Evolutionary conservation across 2,888 invertebrate genomes (phyloP).

Genomic region (Xestia ashworthii): DNA sequence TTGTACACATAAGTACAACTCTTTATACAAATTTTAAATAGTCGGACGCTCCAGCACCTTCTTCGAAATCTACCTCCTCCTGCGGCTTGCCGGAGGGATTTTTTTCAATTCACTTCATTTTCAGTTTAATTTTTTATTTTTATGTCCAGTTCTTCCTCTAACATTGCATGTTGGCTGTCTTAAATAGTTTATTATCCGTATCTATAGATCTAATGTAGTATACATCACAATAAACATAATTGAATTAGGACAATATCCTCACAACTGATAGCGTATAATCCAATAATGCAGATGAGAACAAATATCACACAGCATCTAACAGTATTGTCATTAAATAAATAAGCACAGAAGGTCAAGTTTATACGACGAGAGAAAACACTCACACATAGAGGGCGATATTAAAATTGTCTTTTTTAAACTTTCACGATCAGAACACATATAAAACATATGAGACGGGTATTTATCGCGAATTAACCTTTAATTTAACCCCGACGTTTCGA

Average conservation of each 20-base stretch:
- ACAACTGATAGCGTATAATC: conserved; percentile 24
- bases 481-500: no score
- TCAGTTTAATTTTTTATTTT: neutral
- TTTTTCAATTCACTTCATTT: neutral
- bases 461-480: no score
- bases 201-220: neutral
- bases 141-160: neutral
- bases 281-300: conserved; percentile 32
- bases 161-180: neutral
- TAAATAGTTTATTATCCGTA: neutral
- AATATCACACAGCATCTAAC: conserved; percentile 19
- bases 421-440: no score
- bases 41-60: no score
- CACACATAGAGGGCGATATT: neutral
- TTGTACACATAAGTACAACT: no score
- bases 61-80: no score
- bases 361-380: neutral
- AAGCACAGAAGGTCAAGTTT: neutral
- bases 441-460: no score
- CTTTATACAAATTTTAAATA: no score
- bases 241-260: conserved; percentile 7
- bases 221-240: conserved; percentile 6
- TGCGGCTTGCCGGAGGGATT: no score
- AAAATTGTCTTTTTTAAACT: no score
- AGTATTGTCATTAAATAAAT: neutral